Conservation (phyloP, 2,888 invertebrate species). For the Tetragonisca angustula region DNA sequence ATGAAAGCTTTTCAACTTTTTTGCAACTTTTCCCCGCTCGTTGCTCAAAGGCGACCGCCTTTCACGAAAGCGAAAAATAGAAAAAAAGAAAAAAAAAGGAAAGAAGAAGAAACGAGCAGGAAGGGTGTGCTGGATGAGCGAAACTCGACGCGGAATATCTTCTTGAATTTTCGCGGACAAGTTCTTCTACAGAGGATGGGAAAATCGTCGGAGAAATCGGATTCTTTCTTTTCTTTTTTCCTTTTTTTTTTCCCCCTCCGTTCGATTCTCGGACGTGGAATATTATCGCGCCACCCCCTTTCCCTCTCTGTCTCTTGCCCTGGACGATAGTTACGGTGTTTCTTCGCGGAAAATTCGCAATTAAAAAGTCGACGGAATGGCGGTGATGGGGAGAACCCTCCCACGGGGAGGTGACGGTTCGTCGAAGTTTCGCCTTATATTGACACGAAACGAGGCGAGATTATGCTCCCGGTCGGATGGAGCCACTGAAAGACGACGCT, state of each 20-base stretch:
- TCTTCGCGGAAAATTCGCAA: constrained; percentile 49
- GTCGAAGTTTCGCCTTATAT: constrained; percentile 46
- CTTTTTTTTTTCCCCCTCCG: too few relatives aligned
- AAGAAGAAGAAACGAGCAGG: neutral
- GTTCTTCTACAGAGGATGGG: neutral
- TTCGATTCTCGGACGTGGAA: constrained; percentile 17
- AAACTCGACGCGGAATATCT: constrained; percentile 28
- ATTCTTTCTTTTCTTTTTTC: neutral
- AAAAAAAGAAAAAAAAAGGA: neutral
- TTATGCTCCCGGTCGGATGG: constrained; percentile 17
- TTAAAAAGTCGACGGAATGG: constrained; percentile 41
- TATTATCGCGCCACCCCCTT: constrained; percentile 21
- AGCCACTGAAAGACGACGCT: constrained; percentile 19
- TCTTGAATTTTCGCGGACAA: constrained; percentile 39
- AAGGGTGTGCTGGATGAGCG: constrained; percentile 24
- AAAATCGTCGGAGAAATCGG: neutral
- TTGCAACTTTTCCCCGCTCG: constrained; percentile 60
- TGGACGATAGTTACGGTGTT: constrained; percentile 29
- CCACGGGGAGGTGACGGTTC: neutral
- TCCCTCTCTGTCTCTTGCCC: neutral
- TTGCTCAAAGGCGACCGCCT: constrained; percentile 59
- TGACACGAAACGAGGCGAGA: constrained; percentile 34
- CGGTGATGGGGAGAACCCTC: neutral
- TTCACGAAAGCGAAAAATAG: constrained; percentile 25
- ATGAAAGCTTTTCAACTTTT: constrained; percentile 30